Conservation (phyloP, 1,140 invertebrate genomes). For the Antheraea mylitta region DNA sequence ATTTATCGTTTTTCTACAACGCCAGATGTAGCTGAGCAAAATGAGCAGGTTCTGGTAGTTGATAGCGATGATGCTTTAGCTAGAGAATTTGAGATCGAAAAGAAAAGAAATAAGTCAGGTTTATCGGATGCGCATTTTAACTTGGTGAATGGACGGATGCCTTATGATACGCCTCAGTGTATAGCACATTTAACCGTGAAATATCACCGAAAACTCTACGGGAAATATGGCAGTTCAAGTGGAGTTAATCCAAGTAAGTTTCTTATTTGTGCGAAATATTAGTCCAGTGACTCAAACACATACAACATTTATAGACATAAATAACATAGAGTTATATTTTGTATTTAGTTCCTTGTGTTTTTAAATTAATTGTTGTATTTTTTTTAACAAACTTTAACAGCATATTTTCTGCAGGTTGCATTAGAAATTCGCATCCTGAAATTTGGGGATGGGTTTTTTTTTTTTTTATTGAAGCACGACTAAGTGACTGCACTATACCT, state of each 20-base stretch:
- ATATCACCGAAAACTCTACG: conserved; percentile 67
- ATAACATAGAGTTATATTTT: too few relatives aligned
- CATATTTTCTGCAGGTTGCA: too few relatives aligned
- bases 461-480: too few relatives aligned
- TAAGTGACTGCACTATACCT: too few relatives aligned
- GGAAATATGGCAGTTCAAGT: conserved; percentile 62
- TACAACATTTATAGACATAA: too few relatives aligned
- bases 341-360: too few relatives aligned
- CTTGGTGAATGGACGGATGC: conserved; percentile 46
- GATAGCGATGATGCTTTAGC: conserved; percentile 55
- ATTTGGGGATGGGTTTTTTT: too few relatives aligned
- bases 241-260: conserved; percentile 69
- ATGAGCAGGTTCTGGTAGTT: conserved; percentile 56
- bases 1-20: conserved; percentile 48
- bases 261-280: too few relatives aligned
- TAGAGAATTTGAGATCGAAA: conserved; percentile 57
- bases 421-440: too few relatives aligned
- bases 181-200: conserved; percentile 66
- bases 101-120: conserved; percentile 61
- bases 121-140: conserved; percentile 53
- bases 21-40: conserved; percentile 49
- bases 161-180: conserved; percentile 51
- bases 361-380: too few relatives aligned
- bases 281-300: too few relatives aligned
- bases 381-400: too few relatives aligned